These are phyloP conservation scores for Lasioglossum marginatum DNA, from an alignment of 2,888 invertebrate genomes.

Conservation along the genomic window DNA sequence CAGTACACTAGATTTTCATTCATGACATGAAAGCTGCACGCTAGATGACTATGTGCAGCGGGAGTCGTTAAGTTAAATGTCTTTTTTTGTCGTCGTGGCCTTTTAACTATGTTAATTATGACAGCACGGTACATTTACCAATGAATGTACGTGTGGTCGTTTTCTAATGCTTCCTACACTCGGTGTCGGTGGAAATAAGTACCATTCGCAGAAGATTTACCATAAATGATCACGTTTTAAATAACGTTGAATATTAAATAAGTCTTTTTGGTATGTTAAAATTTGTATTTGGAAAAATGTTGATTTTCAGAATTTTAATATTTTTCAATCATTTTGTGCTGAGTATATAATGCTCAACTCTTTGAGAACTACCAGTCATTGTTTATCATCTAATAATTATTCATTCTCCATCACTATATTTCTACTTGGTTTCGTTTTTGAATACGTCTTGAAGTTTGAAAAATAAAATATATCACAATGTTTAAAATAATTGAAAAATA, in stretches of 20 bases:
- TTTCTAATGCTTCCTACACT: not conserved
- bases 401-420: not conserved
- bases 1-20: slow-evolving; percentile 22
- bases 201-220: not conserved
- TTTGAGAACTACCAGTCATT: not conserved
- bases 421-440: no score
- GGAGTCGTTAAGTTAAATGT: slow-evolving; percentile 5
- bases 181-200: not conserved
- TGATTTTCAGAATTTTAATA: not conserved
- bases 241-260: not conserved
- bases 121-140: not conserved
- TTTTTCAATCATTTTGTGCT: not conserved
- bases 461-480: not conserved
- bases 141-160: not conserved
- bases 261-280: not conserved
- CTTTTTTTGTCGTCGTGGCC: slow-evolving; percentile 8
- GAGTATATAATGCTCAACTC: not conserved
- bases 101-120: slow-evolving; percentile 37
- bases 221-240: not conserved
- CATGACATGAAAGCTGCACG: not conserved
- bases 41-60: slow-evolving; percentile 2
- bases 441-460: no score
- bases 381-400: not conserved
- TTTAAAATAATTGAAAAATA: not conserved
- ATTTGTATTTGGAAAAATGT: not conserved